Conservation (phyloP, 2,888 invertebrate genomes). For the Chalcosyrphus nemorum region DNA sequence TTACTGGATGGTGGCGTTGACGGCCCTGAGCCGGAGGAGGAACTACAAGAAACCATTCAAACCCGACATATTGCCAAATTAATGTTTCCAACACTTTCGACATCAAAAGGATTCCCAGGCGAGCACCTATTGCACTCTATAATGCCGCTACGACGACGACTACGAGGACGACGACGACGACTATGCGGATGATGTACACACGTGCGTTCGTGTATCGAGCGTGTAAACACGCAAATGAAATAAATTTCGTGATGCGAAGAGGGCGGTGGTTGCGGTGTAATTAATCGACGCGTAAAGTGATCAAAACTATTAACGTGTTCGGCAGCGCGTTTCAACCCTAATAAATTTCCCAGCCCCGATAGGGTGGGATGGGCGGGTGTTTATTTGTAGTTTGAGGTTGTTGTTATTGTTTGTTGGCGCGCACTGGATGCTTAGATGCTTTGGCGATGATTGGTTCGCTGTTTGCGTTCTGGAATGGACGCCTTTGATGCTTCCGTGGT, state of each 20-base stretch:
- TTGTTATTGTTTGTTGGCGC: slow-evolving; percentile 63
- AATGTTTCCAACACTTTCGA: slow-evolving; percentile 68
- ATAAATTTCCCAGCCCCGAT: slow-evolving; percentile 53
- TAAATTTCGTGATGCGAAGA: slow-evolving; percentile 23
- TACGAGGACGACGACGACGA: no score
- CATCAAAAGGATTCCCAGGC: slow-evolving; percentile 64
- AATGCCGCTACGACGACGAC: no score
- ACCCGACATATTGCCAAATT: slow-evolving; percentile 71
- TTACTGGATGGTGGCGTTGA: slow-evolving; percentile 55
- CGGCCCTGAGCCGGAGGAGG: slow-evolving; percentile 29
- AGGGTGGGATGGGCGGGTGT: slow-evolving; percentile 27
- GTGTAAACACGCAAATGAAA: slow-evolving; percentile 23
- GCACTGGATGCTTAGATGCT: slow-evolving; percentile 43
- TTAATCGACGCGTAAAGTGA: slow-evolving; percentile 69
- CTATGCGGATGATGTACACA: slow-evolving; percentile 30
- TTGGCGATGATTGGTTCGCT: slow-evolving; percentile 43
- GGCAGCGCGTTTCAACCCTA: slow-evolving; percentile 36
- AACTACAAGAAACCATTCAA: slow-evolving; percentile 51
- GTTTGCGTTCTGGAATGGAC: slow-evolving; percentile 10
- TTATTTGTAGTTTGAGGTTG: slow-evolving; percentile 48
- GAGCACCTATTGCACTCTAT: slow-evolving; percentile 6
- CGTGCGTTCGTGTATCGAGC: background rate
- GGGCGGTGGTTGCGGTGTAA: slow-evolving; percentile 19
- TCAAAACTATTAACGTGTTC: slow-evolving; percentile 68
- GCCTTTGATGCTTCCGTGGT: slow-evolving; percentile 49